Conservation (phyloP, 2,888 invertebrate genomes). For the Willowsia nigromaculata region DNA sequence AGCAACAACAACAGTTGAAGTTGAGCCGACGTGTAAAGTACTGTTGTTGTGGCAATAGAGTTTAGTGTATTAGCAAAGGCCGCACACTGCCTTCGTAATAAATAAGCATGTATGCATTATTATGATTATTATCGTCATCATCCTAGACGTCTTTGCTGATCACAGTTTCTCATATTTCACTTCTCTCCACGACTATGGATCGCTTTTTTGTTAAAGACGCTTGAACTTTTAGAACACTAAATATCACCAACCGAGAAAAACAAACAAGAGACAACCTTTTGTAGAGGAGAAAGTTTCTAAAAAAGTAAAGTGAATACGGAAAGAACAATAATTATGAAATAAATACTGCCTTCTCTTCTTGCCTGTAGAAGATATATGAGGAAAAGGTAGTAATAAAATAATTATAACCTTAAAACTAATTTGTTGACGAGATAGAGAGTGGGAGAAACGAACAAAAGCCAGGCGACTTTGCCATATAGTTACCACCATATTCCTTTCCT, state of each 20-base stretch:
- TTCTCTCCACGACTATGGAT: not conserved
- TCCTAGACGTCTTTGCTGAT: not conserved
- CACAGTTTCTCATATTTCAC: not conserved
- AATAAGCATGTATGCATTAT: not conserved
- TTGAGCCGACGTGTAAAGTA: not conserved
- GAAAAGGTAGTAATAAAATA: slow-evolving; percentile 35
- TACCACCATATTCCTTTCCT: not conserved
- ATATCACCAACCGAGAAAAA: not conserved
- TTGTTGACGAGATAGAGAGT: not conserved
- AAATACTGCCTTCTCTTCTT: not conserved
- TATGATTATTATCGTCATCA: not conserved
- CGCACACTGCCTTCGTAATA: too few relatives aligned
- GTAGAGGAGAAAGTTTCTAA: not conserved
- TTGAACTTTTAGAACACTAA: not conserved
- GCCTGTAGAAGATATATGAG: not conserved
- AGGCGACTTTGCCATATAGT: not conserved
- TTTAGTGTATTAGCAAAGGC: not conserved
- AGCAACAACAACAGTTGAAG: not conserved
- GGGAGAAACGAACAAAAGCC: slow-evolving; percentile 16
- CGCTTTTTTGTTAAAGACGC: not conserved
- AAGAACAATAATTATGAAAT: not conserved
- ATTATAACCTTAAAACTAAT: slow-evolving; percentile 33
- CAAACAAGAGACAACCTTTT: not conserved
- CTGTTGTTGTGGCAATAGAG: not conserved
- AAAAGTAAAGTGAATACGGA: not conserved